These are phyloP conservation scores for Poliocrania exsul DNA, from an alignment of 2,797 vertebrate genomes.

Conservation along the genomic window DNA sequence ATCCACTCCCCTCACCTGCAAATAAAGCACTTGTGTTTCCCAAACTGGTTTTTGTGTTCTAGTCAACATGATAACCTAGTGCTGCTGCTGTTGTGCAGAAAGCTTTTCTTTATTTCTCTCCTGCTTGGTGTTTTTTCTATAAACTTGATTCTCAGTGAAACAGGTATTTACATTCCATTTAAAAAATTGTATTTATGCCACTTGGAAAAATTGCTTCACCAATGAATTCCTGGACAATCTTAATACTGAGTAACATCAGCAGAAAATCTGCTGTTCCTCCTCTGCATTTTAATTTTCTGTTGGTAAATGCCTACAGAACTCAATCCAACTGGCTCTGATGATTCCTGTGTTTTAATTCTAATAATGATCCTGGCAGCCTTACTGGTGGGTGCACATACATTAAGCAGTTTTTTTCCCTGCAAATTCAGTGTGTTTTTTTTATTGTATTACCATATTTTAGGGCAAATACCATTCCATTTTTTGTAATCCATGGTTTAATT, in stretches of 20 bases:
- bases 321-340: background rate
- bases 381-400: background rate
- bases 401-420: background rate
- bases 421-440: background rate
- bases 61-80: background rate
- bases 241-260: background rate
- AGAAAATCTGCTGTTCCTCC: background rate
- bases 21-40: background rate
- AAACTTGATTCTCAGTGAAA: background rate
- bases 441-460: background rate
- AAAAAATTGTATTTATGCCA: background rate
- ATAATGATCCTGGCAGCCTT: background rate
- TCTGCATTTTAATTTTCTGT: conserved; percentile 16
- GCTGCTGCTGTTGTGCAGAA: background rate
- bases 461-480: background rate
- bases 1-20: background rate
- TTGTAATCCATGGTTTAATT: background rate
- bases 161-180: background rate
- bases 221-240: background rate
- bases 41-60: background rate
- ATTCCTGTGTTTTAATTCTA: background rate
- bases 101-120: background rate
- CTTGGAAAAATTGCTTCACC: background rate
- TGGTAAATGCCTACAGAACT: background rate
- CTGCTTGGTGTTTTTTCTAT: background rate